A percentile compares a stretch with the other conserved stretches of the same genome.
Evolutionary conservation across 2,113 vertebrate species (phyloP).

Genomic region (Cygnus buccinator): DNA sequence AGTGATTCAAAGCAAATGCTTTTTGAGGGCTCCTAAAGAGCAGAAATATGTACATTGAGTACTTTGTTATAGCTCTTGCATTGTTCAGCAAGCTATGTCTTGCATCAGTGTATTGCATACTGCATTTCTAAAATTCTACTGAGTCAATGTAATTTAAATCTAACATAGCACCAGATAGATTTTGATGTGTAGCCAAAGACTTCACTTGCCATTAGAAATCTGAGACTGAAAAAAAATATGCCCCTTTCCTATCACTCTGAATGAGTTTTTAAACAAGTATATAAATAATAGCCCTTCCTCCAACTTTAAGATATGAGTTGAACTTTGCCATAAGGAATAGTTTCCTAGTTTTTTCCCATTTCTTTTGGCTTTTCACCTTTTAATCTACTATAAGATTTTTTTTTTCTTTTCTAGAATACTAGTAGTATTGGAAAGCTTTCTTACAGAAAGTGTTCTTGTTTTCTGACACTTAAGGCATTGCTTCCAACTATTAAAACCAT

Average conservation of each 20-base stretch:
- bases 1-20: neutral
- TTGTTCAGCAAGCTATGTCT: neutral
- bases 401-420: constrained; percentile 55
- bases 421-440: constrained; percentile 62
- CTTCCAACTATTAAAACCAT: constrained; percentile 71
- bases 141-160: constrained; percentile 2
- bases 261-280: neutral
- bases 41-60: neutral
- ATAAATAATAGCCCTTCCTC: neutral
- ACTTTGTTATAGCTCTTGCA: neutral
- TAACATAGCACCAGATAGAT: neutral
- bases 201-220: neutral
- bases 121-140: constrained; percentile 13
- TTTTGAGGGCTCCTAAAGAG: neutral
- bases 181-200: neutral
- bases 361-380: constrained; percentile 54
- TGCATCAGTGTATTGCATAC: neutral
- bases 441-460: constrained; percentile 64
- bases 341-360: constrained; percentile 26
- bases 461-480: constrained; percentile 64
- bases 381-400: constrained; percentile 26
- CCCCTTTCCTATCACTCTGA: neutral
- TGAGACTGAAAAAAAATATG: neutral
- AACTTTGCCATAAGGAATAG: neutral
- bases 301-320: neutral